Conservation (phyloP, 1,140 invertebrate species). For the Ostrea denselamellosa region DNA sequence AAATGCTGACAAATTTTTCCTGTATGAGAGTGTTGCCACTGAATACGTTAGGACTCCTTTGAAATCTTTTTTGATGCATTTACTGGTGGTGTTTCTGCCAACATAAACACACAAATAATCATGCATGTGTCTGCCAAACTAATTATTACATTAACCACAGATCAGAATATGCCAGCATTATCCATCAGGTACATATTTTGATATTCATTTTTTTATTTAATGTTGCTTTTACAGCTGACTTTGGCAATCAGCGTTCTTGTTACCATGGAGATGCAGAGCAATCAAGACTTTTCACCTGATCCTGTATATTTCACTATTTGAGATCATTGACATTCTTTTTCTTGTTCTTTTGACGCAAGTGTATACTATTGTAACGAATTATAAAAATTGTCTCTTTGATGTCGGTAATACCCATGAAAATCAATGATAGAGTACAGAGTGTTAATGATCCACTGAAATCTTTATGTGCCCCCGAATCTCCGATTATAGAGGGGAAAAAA, state of each 20-base stretch:
- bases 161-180: slow-evolving; percentile 5
- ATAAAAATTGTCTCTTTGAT: too few relatives aligned
- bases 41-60: not conserved
- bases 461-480: too few relatives aligned
- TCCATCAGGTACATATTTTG: slow-evolving; percentile 13
- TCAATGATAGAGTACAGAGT: too few relatives aligned
- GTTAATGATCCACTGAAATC: too few relatives aligned
- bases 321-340: not conserved
- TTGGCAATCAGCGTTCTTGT: slow-evolving; percentile 3
- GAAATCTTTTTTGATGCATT: slow-evolving; percentile 2
- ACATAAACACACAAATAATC: slow-evolving; percentile 33
- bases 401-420: too few relatives aligned
- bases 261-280: not conserved
- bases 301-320: not conserved
- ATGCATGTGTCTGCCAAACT: slow-evolving; percentile 20
- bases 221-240: slow-evolving; percentile 9
- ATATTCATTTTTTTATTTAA: slow-evolving; percentile 26
- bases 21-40: not conserved
- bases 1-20: not conserved
- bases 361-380: too few relatives aligned
- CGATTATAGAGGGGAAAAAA: too few relatives aligned
- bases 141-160: not conserved
- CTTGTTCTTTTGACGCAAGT: too few relatives aligned
- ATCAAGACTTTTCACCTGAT: slow-evolving; percentile 1
- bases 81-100: not conserved